Evolutionary conservation across 2,113 vertebrate species (phyloP), one percentile per base, ranked within the genome.

Genomic region (Murina feae): DNA sequence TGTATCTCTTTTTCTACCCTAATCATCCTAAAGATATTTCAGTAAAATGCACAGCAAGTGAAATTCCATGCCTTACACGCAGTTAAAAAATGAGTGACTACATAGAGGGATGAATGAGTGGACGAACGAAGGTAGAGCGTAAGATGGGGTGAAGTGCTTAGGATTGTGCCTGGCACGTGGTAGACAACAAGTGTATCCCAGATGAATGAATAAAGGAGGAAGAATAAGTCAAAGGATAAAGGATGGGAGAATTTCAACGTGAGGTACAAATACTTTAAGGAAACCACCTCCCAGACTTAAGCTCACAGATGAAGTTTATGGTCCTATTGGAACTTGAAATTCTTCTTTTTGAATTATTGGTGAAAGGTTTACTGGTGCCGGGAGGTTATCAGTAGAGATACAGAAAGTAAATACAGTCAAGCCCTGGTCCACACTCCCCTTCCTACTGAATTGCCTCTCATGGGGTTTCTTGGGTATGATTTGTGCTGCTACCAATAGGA

Each of bases 301-400:
- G 13, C 51, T 90, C 74, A 42, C 21, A 90, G n/a, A 53, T 85
- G 21, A 91, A 60, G 66, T 80, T 82, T 86, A 90, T 44, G 65
- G 35, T 92, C 39, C 20, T 68, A 21, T 20, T 90, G 18, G 72
- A 95, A 94, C 85, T 55, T 78, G 44, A 91, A 89, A 83, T 80
- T 75, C 72, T 82, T 82, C 51, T 44, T 87, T 94, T 90, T 78
- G 37, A 95, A 47, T 42, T 68, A 39, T 20, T 55, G 21, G 35
- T 16, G 66, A 86, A 86, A 84, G 23, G 35, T 90, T 44, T 51
- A 30, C 65, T 80, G 66, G 25, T 18, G 51, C 37, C 44, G n/a
- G 32, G 28, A 91, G 17, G 69, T 71, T 53, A 90, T 55, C 71
- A 74, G 58, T 60, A 66, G 53, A 84, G 37, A 78, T 1, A 89